Conservation (phyloP, 2,113 vertebrate genomes). For the Psammodynastes pulverulentus region DNA sequence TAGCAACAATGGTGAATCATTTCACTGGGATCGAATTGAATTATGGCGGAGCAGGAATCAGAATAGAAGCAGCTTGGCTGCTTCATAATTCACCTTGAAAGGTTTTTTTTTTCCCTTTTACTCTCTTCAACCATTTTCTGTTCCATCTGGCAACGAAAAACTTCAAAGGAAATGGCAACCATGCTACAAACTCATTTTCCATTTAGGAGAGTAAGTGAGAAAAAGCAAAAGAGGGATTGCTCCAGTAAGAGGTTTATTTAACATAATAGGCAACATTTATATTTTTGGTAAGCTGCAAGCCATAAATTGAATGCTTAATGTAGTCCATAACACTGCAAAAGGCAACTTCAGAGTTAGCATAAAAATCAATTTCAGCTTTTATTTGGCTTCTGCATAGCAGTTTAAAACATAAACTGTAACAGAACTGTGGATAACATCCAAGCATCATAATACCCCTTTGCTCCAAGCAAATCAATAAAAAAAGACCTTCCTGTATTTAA, state of each 20-base stretch:
- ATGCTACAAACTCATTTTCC: slow-evolving; percentile 54
- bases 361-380: slow-evolving; percentile 65
- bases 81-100: slow-evolving; percentile 31
- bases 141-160: slow-evolving; percentile 39
- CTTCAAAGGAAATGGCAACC: slow-evolving; percentile 42
- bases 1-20: background rate
- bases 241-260: slow-evolving; percentile 53
- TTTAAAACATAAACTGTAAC: slow-evolving; percentile 61
- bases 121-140: background rate
- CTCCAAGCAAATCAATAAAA: slow-evolving; percentile 49
- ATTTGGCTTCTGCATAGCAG: slow-evolving; percentile 54
- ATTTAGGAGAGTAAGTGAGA: slow-evolving; percentile 48
- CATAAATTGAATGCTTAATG: slow-evolving; percentile 65
- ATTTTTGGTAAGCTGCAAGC: slow-evolving; percentile 53
- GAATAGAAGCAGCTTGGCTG: slow-evolving; percentile 18
- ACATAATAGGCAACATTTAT: slow-evolving; percentile 47
- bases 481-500: slow-evolving; percentile 41
- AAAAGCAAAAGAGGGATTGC: slow-evolving; percentile 39
- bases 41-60: slow-evolving; percentile 5
- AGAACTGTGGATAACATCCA: slow-evolving; percentile 59
- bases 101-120: background rate
- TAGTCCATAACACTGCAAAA: slow-evolving; percentile 56
- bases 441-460: slow-evolving; percentile 37
- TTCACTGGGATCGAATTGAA: slow-evolving; percentile 18
- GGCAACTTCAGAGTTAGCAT: slow-evolving; percentile 63